Evolutionary conservation across 2,113 vertebrate species (phyloP), one percentile per base, ranked within the genome.

Genomic region (Cinclus mexicanus): DNA sequence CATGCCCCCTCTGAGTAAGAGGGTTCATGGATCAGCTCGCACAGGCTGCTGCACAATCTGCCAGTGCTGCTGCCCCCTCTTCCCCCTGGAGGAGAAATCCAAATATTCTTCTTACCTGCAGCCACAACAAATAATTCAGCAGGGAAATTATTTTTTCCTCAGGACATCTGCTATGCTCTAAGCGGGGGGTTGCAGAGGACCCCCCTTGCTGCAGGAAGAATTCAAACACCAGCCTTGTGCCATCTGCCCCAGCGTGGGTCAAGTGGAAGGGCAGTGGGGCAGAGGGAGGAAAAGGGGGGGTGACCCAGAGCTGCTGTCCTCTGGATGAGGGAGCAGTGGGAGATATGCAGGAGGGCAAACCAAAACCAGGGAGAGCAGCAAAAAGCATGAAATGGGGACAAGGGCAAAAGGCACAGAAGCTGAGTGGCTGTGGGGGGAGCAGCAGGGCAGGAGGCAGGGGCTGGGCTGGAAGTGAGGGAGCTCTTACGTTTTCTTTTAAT

Each of bases 401-500:
- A 75, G 44, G 70, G 50, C 61, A 84, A 59, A 75, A 94, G 82
- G 69, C 31, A 94, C 87, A 91, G 88, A 83, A 80, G 83, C 65
- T 65, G 90, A 92, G 94, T 86, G 68, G 87, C 91, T 76, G 87
- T 64, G 42, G 64, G 41, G 87, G 87, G 89, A 95, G 96, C 95
- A 93, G 93, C 95, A 95, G 71, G 93, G 93, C 89, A 72, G 89
- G 82, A 90, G 77, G 92, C 90, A 89, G 75, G 72, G 81, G 93
- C 91, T 95, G 87, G 93, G 90, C 85, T 70, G 71, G 79, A 71
- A 91, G 91, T 31, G 69, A 96, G 68, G 74, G 92, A 87, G 96
- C 56, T 96, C 99, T 98, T 98, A 99, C 99, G 98, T 98, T 99
- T 99, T 93, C 99, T 98, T 94, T 99, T 99, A 90, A 93, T 98